Evolutionary conservation across 2,888 invertebrate genomes (phyloP).

Genomic region (Euphydryas editha): DNA sequence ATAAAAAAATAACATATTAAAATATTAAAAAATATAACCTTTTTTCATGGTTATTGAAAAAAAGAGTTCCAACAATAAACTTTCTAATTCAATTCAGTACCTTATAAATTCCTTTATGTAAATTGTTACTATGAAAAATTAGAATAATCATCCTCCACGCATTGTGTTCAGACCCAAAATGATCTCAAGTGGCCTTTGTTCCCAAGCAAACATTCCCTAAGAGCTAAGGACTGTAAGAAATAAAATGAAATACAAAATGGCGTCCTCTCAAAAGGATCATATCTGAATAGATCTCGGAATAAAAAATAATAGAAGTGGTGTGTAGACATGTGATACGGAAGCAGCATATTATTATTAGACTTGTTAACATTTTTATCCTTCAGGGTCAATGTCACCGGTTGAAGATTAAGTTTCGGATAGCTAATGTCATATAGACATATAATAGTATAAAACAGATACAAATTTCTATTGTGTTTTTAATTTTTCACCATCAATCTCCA

Average conservation of each 20-base stretch:
- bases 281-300: conserved; percentile 25
- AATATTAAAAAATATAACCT: no score
- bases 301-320: conserved; percentile 14
- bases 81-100: neutral
- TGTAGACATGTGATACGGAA: neutral
- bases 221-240: conserved; percentile 23
- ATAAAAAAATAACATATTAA: no score
- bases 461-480: no score
- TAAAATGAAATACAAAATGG: conserved; percentile 33
- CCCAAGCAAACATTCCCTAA: conserved; percentile 29
- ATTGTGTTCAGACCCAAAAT: conserved; percentile 24
- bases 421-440: no score
- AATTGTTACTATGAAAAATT: conserved; percentile 12
- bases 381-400: no score
- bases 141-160: conserved; percentile 15
- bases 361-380: no score
- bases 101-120: neutral
- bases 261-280: conserved; percentile 31
- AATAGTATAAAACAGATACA: no score
- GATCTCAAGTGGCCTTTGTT: conserved; percentile 28
- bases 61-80: neutral
- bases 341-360: neutral
- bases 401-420: no score
- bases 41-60: no score
- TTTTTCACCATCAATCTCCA: no score